phyloP scores from a whole-genome alignment of 2,888 invertebrate species.

The Ditula angustiorana region DNA sequence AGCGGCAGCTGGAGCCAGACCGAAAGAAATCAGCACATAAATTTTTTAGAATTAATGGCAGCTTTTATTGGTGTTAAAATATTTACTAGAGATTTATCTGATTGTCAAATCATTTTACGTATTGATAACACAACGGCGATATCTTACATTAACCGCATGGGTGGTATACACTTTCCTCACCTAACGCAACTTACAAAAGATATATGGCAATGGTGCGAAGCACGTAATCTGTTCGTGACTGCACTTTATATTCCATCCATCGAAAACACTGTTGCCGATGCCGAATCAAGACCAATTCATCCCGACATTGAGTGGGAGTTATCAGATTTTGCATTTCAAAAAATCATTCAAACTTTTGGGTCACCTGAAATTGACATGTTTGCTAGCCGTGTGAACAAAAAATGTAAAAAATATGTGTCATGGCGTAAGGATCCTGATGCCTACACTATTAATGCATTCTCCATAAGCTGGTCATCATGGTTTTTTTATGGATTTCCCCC shows the following conservation, averaged over 20 bases:
- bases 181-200: background rate
- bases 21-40: background rate
- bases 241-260: background rate
- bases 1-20: background rate
- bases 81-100: background rate
- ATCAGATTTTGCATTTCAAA: background rate
- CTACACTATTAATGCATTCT: background rate
- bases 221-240: background rate
- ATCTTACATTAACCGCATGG: background rate
- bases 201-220: conserved; percentile 3
- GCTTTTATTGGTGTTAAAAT: conserved; percentile 8
- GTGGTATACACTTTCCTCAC: background rate
- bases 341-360: background rate
- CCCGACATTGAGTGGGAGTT: background rate
- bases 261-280: background rate
- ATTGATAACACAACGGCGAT: background rate
- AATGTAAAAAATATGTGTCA: background rate
- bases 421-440: background rate
- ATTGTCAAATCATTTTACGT: conserved; percentile 7
- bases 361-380: background rate
- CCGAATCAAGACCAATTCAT: background rate
- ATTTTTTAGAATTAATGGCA: background rate
- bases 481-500: conserved; percentile 1
- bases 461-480: background rate
- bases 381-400: background rate